phyloP scores from a whole-genome alignment of 2,797 vertebrate genomes.

The Furcifer pardalis region DNA sequence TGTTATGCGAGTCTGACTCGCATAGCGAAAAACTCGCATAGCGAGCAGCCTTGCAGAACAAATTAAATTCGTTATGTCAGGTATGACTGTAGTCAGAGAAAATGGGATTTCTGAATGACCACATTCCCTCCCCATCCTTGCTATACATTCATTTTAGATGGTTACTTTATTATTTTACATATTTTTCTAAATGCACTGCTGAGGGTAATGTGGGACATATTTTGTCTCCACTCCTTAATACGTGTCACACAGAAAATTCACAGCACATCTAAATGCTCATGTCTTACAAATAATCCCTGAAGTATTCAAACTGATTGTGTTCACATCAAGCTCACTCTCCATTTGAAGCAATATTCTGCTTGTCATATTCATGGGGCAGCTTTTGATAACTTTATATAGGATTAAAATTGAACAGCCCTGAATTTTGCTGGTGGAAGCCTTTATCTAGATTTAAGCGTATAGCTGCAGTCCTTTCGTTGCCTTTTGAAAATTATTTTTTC shows the following conservation, averaged over 20 bases:
- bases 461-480: neutral
- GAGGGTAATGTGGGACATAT: neutral
- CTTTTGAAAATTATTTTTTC: neutral
- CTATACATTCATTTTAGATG: neutral
- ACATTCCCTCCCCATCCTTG: neutral
- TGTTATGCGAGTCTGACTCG: no score
- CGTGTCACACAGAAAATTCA: neutral
- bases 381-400: neutral
- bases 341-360: neutral
- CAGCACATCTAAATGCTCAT: neutral
- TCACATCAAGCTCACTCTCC: neutral
- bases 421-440: neutral
- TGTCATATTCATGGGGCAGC: neutral
- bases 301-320: neutral
- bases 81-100: no score
- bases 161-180: neutral
- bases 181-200: neutral
- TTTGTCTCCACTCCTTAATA: neutral
- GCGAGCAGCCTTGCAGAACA: no score
- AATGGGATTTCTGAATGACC: neutral
- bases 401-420: neutral
- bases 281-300: neutral
- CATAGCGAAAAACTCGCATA: no score
- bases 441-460: neutral
- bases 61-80: no score